These are phyloP conservation scores for Ateles fusciceps DNA, from an alignment of 2,797 vertebrate species.

Conservation along the genomic window DNA sequence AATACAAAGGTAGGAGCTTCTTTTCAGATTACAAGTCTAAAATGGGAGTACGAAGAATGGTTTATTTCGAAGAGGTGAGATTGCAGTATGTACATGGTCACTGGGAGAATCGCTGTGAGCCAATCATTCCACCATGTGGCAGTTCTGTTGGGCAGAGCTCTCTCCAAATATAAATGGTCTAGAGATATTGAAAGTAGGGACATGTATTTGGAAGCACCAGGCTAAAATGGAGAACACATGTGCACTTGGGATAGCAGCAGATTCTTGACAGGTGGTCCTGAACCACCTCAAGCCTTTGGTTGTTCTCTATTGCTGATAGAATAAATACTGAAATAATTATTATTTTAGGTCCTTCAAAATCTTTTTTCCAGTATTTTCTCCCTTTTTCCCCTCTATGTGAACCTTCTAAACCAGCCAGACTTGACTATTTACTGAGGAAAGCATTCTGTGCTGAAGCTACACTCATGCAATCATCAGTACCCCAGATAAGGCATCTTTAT, in stretches of 20 bases:
- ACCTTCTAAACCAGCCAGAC: neutral
- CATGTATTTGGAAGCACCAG: neutral
- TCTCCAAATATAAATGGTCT: neutral
- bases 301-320: neutral
- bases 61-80: neutral
- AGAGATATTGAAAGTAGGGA: neutral
- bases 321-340: neutral
- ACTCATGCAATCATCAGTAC: neutral
- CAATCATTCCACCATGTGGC: neutral
- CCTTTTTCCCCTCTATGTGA: neutral
- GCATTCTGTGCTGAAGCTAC: neutral
- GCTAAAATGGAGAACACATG: neutral
- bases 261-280: neutral
- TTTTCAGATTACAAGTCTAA: neutral
- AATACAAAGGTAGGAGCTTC: neutral
- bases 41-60: neutral
- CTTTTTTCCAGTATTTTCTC: neutral
- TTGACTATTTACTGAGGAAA: neutral
- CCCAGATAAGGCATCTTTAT: neutral
- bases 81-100: neutral
- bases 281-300: neutral
- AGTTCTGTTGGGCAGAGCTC: neutral
- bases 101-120: neutral
- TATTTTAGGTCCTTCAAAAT: neutral
- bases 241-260: neutral